A percentile compares a stretch with the other conserved stretches of the same genome.
phyloP scores from a whole-genome alignment of 2,888 invertebrate species.

The Leucozona laternaria region DNA sequence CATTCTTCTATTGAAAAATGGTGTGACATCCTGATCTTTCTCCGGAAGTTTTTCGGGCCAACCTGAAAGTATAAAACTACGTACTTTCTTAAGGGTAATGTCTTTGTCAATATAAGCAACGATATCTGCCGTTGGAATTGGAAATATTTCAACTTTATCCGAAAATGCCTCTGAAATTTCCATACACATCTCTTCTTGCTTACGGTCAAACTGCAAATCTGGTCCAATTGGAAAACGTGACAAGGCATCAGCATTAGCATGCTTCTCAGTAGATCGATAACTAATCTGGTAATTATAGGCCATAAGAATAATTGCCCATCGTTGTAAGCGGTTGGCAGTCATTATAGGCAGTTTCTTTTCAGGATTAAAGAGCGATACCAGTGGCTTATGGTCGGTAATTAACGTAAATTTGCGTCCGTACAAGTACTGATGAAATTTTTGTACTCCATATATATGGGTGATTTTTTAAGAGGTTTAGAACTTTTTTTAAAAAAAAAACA shows the following conservation, averaged over 20 bases:
- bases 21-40: too few species aligned
- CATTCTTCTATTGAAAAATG: too few species aligned
- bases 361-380: neutral
- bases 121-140: slow-evolving; percentile 5
- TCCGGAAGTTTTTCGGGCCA: too few species aligned
- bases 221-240: neutral
- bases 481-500: too few species aligned
- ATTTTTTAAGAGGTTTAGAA: too few species aligned
- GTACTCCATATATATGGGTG: slow-evolving; percentile 1
- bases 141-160: slow-evolving; percentile 15
- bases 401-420: slow-evolving; percentile 35
- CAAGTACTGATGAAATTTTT: neutral
- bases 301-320: slow-evolving; percentile 58
- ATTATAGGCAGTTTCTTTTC: slow-evolving; percentile 21
- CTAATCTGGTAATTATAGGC: slow-evolving; percentile 36
- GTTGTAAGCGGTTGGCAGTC: slow-evolving; percentile 47
- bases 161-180: slow-evolving; percentile 11
- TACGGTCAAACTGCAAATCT: neutral
- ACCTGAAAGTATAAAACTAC: too few species aligned
- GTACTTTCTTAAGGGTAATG: too few species aligned
- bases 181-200: slow-evolving; percentile 38
- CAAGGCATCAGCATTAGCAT: neutral
- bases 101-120: slow-evolving; percentile 1
- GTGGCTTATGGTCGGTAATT: slow-evolving; percentile 49
- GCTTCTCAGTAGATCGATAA: slow-evolving; percentile 14